Percentiles rank a stretch among this genome's conserved stretches.
Evolutionary conservation across 1,140 invertebrate genomes (phyloP).

Genomic region (Apis laboriosa): DNA sequence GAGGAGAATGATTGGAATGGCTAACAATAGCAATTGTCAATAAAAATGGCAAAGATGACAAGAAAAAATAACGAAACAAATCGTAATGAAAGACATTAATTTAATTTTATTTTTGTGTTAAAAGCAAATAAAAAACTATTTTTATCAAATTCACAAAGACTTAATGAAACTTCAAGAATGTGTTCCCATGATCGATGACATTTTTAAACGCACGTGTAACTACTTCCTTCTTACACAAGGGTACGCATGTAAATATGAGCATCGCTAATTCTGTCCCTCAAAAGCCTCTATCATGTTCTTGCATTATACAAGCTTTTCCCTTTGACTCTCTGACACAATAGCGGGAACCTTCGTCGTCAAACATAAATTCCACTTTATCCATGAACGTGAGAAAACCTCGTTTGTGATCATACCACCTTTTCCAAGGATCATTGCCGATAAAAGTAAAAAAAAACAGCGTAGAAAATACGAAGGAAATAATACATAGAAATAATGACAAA

Average conservation of each 20-base stretch:
- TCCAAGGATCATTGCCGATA: background rate
- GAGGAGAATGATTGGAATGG: no score
- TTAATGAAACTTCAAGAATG: background rate
- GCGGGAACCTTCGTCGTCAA: background rate
- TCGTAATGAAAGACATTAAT: no score
- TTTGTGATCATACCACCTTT: background rate
- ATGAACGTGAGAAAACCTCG: conserved; percentile 14
- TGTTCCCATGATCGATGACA: background rate
- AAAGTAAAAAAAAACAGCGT: background rate
- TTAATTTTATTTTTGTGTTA: no score
- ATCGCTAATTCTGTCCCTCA: conserved; percentile 15
- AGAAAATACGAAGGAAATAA: background rate
- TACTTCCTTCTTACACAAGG: no score
- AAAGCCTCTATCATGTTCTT: conserved; percentile 5
- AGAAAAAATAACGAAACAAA: no score
- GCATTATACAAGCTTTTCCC: conserved; percentile 1
- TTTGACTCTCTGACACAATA: conserved; percentile 11
- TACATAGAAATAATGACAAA: background rate
- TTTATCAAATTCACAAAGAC: no score
- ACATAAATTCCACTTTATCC: conserved; percentile 4
- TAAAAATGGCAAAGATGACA: no score
- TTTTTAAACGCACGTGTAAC: conserved; percentile 3
- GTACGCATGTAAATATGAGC: background rate
- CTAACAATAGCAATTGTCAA: no score
- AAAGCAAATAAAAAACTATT: no score